These are phyloP conservation scores for Strix uralensis DNA, from an alignment of 2,113 vertebrate genomes.

Conservation along the genomic window DNA sequence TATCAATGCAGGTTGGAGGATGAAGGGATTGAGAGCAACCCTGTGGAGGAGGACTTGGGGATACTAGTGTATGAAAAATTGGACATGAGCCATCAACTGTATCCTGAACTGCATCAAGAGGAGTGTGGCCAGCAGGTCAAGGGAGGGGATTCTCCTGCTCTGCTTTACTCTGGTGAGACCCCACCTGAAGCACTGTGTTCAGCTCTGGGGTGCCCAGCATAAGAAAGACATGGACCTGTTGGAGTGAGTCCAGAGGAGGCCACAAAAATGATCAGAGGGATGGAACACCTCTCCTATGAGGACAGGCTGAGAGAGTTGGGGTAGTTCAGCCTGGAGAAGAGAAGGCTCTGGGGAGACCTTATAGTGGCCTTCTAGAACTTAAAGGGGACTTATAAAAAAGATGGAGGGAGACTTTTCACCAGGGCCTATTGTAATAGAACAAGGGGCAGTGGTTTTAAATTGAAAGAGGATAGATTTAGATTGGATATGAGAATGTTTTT, in stretches of 20 bases:
- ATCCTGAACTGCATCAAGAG: background rate
- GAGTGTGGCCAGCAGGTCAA: accelerated
- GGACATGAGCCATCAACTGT: accelerated
- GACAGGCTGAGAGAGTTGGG: background rate
- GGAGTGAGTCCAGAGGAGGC: background rate
- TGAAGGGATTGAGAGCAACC: background rate
- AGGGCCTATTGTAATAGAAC: background rate
- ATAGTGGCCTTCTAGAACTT: background rate
- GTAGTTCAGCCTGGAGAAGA: background rate
- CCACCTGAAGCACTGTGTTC: background rate
- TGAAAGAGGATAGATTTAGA: background rate
- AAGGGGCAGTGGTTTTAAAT: background rate
- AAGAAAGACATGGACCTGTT: background rate
- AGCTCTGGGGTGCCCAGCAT: background rate
- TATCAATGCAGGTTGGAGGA: too few relatives aligned
- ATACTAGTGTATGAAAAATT: background rate
- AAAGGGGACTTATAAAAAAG: background rate
- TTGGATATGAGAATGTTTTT: background rate
- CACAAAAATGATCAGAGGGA: accelerated
- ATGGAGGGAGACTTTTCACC: background rate
- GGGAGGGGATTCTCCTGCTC: background rate
- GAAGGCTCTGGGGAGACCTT: background rate
- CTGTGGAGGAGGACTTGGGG: background rate
- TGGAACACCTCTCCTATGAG: background rate
- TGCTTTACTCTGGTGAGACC: background rate